phyloP scores from a whole-genome alignment of 30 jellyfish, hydroid and myxozoan genomes.

The Cassiopea xamachana region DNA sequence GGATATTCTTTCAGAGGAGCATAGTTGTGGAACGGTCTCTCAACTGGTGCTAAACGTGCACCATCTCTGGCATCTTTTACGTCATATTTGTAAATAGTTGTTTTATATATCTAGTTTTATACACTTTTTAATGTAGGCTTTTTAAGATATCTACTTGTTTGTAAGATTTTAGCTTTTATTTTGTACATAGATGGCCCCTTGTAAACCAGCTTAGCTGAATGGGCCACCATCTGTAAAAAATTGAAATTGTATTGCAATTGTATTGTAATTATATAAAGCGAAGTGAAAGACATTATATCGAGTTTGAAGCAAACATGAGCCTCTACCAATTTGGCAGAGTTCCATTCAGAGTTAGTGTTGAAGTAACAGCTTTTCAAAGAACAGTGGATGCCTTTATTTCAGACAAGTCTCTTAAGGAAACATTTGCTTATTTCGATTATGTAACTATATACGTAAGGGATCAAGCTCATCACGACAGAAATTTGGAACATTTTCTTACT shows the following conservation, averaged over 20 bases:
- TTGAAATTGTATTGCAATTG: background rate
- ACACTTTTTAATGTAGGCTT: no score
- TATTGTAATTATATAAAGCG: slow-evolving; percentile 1
- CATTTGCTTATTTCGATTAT: slow-evolving; percentile 60
- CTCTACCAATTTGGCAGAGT: slow-evolving; percentile 57
- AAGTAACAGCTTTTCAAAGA: slow-evolving; percentile 56
- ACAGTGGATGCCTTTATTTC: slow-evolving; percentile 18
- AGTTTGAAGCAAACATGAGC: slow-evolving; percentile 60
- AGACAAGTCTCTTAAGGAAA: slow-evolving; percentile 24
- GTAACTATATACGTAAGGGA: slow-evolving; percentile 61
- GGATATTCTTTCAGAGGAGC: no score
- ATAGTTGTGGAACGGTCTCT: no score
- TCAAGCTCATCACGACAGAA: slow-evolving; percentile 52
- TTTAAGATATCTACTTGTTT: no score
- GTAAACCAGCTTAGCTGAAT: no score
- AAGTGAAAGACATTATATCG: slow-evolving; percentile 61
- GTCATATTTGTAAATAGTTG: no score
- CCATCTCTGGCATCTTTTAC: no score
- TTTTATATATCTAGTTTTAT: no score
- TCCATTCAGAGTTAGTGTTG: slow-evolving; percentile 74
- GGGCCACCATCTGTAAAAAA: no score
- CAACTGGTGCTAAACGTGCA: no score
- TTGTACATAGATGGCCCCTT: no score
- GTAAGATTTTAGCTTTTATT: no score
- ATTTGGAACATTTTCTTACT: slow-evolving; percentile 52